These are phyloP conservation scores for Limonius californicus DNA, from an alignment of 1,140 invertebrate species.

Conservation along the genomic window DNA sequence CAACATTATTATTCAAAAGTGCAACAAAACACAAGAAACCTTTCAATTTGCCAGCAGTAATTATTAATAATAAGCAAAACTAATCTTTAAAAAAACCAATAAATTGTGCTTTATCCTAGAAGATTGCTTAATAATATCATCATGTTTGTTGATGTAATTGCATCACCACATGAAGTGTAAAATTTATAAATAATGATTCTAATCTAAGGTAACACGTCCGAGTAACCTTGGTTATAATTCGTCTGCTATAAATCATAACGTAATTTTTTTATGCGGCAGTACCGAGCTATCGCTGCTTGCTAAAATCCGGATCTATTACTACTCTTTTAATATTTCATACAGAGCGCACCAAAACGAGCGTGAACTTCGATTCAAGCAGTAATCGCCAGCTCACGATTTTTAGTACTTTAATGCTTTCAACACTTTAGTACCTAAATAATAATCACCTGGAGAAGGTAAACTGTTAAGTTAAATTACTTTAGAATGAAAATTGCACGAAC, in stretches of 20 bases:
- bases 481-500: too few relatives aligned
- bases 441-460: too few relatives aligned
- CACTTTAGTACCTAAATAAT: too few relatives aligned
- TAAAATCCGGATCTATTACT: neutral
- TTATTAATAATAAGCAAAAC: constrained; percentile 7
- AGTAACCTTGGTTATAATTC: constrained; percentile 1
- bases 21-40: neutral
- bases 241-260: neutral
- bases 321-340: too few relatives aligned
- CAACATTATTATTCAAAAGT: too few relatives aligned
- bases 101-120: constrained; percentile 5
- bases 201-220: constrained; percentile 6
- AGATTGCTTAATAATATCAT: constrained; percentile 14
- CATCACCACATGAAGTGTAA: constrained; percentile 12
- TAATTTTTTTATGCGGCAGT: neutral
- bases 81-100: neutral
- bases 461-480: too few relatives aligned
- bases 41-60: neutral
- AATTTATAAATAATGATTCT: constrained; percentile 14
- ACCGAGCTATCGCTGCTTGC: neutral
- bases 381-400: too few relatives aligned
- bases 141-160: neutral
- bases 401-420: too few relatives aligned
- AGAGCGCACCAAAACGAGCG: too few relatives aligned
- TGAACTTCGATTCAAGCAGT: too few relatives aligned